Base-by-base conservation (phyloP, 1,140 invertebrate genomes). In the Sitobion miscanthi region DNA sequence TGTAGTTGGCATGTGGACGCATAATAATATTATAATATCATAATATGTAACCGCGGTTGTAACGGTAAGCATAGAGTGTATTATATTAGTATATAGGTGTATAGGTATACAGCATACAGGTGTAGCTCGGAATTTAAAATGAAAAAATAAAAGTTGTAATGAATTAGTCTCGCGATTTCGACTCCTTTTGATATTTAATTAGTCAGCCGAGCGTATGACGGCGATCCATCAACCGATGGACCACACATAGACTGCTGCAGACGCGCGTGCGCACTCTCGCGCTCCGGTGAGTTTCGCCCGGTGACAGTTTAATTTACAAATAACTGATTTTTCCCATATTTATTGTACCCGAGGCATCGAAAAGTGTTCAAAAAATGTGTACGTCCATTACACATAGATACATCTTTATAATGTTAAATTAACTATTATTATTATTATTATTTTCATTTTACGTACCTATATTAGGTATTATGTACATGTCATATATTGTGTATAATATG, bases 221-320 rank as follows among this genome's bases (percentile, higher is more conserved):
- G 87, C 87, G 35, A 89, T 89, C 87, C 87, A 89, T 89, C 87
- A 89, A 57, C 35, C 9, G n/a, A 42, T 47, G 49, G 87, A 89
- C 87, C 87, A 89, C 87, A 89, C 87, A 45, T 54, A 87, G 86
- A 20, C n/a, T 30, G 8, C 2, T 83, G 77, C 21, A 83, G 45
- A 49, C 45, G 85, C 14, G 85, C 5, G 25, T 2, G 86, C 30
- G 14, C 30, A 47, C 86, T 47, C 45, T 45, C 38, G 42, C 11
- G 45, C 8, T 38, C 21, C 47, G 20, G 20, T 17, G n/a, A 3
- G 52, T 57, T 38, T 38, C 35, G 20, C n/a, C 35, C 35, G 49
- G 52, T 89, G 87, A 89, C 87, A 42, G 87, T 54, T 89, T 89
- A 89, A 89, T 89, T 89, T 89, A 89, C 35, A 89, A 89, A 89